Conservation (phyloP, 2,113 vertebrate species). For the Gymnarchus niloticus region DNA sequence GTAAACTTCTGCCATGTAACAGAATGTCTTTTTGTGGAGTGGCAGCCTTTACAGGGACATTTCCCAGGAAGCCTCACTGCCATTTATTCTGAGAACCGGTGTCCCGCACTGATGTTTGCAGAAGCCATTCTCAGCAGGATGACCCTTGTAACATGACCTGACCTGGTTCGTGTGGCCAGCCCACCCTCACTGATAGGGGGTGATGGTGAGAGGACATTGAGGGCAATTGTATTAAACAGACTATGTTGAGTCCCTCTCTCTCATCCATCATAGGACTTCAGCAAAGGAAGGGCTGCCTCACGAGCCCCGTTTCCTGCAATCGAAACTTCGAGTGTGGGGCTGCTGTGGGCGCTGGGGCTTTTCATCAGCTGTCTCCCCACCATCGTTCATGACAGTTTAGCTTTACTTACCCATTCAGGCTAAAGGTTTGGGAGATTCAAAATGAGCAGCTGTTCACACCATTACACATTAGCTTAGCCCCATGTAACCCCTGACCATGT, state of each 20-base stretch:
- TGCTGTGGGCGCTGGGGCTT: not conserved
- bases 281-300: not conserved
- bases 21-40: not conserved
- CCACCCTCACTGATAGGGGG: constrained; percentile 24
- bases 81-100: not conserved
- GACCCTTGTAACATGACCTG: not conserved
- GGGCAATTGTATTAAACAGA: not conserved
- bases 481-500: not conserved
- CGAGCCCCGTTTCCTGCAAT: not conserved
- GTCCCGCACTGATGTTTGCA: not conserved
- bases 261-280: not conserved
- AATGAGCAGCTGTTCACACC: not conserved
- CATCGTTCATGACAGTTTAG: not conserved
- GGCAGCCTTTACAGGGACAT: not conserved
- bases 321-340: not conserved
- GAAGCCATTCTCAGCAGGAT: not conserved
- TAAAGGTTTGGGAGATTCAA: not conserved
- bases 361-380: not conserved
- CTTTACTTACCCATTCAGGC: not conserved
- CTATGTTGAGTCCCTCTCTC: not conserved
- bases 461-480: not conserved
- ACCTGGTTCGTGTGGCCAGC: not conserved
- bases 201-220: constrained; percentile 30
- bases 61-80: not conserved
- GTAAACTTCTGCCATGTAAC: not conserved